Evolutionary conservation across 2,113 vertebrate genomes (phyloP), one percentile per base, ranked within the genome.

Genomic region (Sinosuthora webbiana): DNA sequence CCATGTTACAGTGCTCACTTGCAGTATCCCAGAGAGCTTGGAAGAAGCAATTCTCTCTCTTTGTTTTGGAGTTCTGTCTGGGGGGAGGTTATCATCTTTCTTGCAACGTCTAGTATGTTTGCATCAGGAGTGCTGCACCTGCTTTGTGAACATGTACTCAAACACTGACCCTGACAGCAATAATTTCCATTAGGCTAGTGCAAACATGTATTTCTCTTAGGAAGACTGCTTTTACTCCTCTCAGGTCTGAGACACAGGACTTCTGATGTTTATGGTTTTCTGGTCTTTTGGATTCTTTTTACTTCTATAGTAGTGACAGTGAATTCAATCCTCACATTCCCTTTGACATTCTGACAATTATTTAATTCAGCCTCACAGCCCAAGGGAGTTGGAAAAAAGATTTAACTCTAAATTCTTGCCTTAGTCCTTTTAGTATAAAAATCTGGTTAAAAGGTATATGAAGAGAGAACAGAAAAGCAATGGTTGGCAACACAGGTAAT

Each of bases 381-480:
- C 94, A 93, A 94, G 67, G 94, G 87, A 85, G 69, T 91, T 93
- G 82, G 85, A 92, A 44, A 96, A 97, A 93, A 97, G 59, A 95
- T 95, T 98, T 97, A 96, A 95, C 88, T 97, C 74, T 97, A 97
- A 97, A 97, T 97, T 98, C 83, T 95, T 96, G 64, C 73, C 97
- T 94, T 69, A 95, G 70, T 94, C 63, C 71, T 98, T 98, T 97
- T 95, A 97, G 95, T 95, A 75, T 93, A 97, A 97, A 90, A 97
- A 97, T 97, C 94, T 47, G 56, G 91, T 90, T 80, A 96, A 91
- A 57, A 94, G 47, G 45, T 97, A 94, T 96, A 96, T 8, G 77
- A 71, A 93, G 81, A 88, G 20, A 59, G 39, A 63, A 35, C 33
- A 95, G 53, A 75, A 68, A 85, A 83, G 56, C 17, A 88, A 49